phyloP scores from a whole-genome alignment of 2,797 vertebrate genomes.

The Tinamus major region DNA sequence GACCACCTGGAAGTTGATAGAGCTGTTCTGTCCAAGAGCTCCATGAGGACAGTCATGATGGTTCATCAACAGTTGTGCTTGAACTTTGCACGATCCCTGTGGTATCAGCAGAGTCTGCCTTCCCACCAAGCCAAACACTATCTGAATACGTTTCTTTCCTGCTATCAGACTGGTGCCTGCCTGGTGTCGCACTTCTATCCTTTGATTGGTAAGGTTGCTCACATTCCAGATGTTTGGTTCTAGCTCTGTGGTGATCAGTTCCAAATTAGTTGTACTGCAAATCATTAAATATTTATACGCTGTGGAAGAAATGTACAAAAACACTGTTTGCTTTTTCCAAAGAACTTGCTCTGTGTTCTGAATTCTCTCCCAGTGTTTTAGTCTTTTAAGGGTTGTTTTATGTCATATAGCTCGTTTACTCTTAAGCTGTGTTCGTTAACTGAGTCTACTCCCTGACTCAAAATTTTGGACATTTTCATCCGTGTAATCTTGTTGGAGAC shows the following conservation, averaged over 20 bases:
- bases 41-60: conserved; percentile 84
- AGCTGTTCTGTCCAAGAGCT: conserved; percentile 79
- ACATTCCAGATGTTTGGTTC: background rate
- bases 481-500: background rate
- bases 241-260: background rate
- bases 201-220: conserved; percentile 85
- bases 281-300: background rate
- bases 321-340: background rate
- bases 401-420: no score
- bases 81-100: conserved; percentile 86
- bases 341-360: background rate
- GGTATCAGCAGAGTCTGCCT: conserved; percentile 85
- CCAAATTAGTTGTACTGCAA: background rate
- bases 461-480: background rate
- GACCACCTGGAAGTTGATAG: conserved; percentile 63
- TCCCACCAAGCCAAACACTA: conserved; percentile 83
- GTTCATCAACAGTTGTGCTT: conserved; percentile 90
- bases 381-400: background rate
- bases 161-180: conserved; percentile 90
- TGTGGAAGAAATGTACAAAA: background rate
- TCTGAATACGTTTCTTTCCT: conserved; percentile 87
- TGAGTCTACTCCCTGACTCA: background rate
- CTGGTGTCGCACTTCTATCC: conserved; percentile 90
- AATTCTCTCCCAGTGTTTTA: background rate
- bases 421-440: no score